Evolutionary conservation across 2,888 invertebrate species (phyloP).

Genomic region (Parochlus steinenii): DNA sequence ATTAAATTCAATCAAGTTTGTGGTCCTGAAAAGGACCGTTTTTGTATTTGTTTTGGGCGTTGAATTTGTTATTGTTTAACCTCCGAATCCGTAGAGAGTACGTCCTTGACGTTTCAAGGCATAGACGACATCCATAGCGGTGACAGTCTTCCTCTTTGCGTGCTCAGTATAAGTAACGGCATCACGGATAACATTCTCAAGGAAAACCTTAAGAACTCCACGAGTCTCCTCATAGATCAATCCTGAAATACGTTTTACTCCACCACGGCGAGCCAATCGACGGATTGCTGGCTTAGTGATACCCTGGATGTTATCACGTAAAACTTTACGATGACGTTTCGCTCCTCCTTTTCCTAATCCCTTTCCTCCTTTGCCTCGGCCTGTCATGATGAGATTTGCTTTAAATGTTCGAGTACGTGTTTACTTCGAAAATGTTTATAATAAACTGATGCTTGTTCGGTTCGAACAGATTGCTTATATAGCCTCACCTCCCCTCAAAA

Average conservation of each 20-base stretch:
- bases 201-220: too few species aligned
- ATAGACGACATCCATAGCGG: constrained; percentile 77
- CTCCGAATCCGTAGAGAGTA: constrained; percentile 67
- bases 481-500: too few species aligned
- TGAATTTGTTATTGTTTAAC: constrained; percentile 27
- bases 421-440: too few species aligned
- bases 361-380: constrained; percentile 64
- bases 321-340: constrained; percentile 66
- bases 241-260: too few species aligned
- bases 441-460: too few species aligned
- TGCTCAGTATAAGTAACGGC: constrained; percentile 80
- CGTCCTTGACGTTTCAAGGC: constrained; percentile 59
- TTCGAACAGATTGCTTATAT: too few species aligned
- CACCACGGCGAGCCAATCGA: constrained; percentile 53
- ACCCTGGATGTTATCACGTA: too few species aligned
- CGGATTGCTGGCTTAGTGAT: constrained; percentile 34
- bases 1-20: too few species aligned
- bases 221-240: too few species aligned
- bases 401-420: too few species aligned
- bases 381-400: too few species aligned
- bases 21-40: constrained; percentile 7
- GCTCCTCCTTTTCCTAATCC: constrained; percentile 67
- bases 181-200: too few species aligned
- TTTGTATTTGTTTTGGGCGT: background rate
- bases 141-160: constrained; percentile 75